These are phyloP conservation scores for Neodiprion virginianus DNA, from an alignment of 1,140 invertebrate species.

Conservation along the genomic window DNA sequence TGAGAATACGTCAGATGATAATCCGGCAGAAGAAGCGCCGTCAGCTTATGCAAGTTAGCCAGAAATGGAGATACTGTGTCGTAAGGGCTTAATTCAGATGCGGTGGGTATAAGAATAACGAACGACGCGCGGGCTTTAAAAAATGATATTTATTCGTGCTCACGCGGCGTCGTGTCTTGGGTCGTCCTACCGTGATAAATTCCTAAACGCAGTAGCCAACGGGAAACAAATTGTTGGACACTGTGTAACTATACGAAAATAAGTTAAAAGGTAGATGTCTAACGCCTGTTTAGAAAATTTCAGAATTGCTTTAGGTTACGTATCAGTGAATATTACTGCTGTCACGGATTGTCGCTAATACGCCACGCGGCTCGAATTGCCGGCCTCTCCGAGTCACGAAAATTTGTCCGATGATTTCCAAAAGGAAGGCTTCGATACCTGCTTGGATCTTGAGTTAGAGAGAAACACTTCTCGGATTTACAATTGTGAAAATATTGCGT, in stretches of 20 bases:
- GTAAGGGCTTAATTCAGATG: constrained; percentile 1
- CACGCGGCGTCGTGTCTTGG: background rate
- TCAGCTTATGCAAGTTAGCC: background rate
- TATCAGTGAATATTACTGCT: background rate
- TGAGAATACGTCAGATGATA: too few species aligned
- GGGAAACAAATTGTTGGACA: constrained; percentile 2
- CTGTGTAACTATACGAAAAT: background rate
- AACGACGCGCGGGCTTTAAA: background rate
- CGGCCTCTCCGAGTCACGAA: too few species aligned
- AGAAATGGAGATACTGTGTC: background rate
- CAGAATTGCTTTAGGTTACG: background rate
- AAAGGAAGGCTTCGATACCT: too few species aligned
- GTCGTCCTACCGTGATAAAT: constrained; percentile 5
- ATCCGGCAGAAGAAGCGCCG: too few species aligned
- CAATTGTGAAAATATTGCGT: too few species aligned
- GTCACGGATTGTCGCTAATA: background rate
- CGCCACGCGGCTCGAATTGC: too few species aligned
- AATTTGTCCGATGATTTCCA: too few species aligned
- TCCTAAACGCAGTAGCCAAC: background rate
- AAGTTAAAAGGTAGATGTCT: background rate
- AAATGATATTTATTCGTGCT: constrained; percentile 7
- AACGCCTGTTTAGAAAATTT: background rate
- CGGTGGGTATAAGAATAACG: background rate
- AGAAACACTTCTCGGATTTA: too few species aligned
- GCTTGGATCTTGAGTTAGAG: too few species aligned